These are phyloP conservation scores for Vespertilio murinus DNA, from an alignment of 2,797 vertebrate genomes.

Conservation along the genomic window DNA sequence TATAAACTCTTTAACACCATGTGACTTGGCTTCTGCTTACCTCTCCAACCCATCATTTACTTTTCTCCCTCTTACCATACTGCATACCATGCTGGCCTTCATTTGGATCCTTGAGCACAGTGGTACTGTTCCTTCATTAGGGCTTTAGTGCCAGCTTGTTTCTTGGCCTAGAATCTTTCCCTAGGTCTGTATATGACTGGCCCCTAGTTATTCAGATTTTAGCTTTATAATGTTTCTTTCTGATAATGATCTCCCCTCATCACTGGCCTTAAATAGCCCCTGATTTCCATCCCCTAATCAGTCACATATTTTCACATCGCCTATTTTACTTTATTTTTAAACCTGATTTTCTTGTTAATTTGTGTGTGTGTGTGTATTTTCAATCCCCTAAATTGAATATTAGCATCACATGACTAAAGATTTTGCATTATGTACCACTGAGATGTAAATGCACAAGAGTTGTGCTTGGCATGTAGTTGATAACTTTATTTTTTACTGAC, in stretches of 20 bases:
- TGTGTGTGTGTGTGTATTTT: neutral
- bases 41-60: neutral
- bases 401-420: neutral
- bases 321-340: conserved; percentile 28
- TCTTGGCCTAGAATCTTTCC: neutral
- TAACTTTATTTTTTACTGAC: neutral
- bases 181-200: neutral
- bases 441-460: neutral
- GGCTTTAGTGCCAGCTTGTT: neutral
- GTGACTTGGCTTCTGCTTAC: neutral
- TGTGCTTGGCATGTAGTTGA: neutral
- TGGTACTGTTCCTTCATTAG: neutral
- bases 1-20: neutral
- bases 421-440: conserved; percentile 9
- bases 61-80: neutral
- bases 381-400: neutral
- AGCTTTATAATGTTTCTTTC: conserved; percentile 25
- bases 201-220: neutral
- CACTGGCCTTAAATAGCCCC: neutral
- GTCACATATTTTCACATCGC: neutral
- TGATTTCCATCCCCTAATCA: neutral
- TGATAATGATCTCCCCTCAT: conserved; percentile 15
- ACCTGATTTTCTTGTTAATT: neutral
- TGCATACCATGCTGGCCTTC: neutral
- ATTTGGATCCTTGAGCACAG: neutral